Evolutionary conservation across 2,888 invertebrate genomes (phyloP), one percentile per base, ranked within the genome.

Genomic region (Orthosia cruda): DNA sequence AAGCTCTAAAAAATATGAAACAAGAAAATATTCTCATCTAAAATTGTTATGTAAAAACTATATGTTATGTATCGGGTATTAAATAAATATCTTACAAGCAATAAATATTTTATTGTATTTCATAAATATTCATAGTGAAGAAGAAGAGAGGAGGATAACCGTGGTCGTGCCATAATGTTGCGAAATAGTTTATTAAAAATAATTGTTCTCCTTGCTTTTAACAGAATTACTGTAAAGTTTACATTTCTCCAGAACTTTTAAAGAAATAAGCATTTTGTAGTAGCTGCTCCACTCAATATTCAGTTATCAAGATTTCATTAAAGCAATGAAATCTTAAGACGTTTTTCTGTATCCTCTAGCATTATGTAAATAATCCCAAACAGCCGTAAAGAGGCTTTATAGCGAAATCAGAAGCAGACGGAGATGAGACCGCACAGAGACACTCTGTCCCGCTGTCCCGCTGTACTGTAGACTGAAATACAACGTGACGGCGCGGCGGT

Each of bases 301-400:
- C 16, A 68, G 49, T 54, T 69, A 67, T 61, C 47, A 64, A 79
- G 58, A 72, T 76, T 71, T 58, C 18, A 69, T 68, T 64, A 71
- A 77, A 73, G 64, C 64, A 74, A 79, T 71, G 45, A 74, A 74
- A 76, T 59, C 49, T 65, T 55, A 65, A 80, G 80, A 69, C 13
- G 61, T 66, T 63, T 71, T 69, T 75, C 55, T 59, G 65, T 59
- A 71, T 49, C 23, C 32, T 49, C 52, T 32, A 76, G 70, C 50
- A 66, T 74, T 66, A 69, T 72, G 69, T 71, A 73, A 81, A 83
- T 85, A 78, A 76, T 83, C 68, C 57, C 52, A 66, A 83, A 74
- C 65, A 62, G 54, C 54, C n/a, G 57, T 74, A 47, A 74, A 54
- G 52, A 70, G 61, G 72, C 55, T 69, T 71, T 59, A 55, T 57